Evolutionary conservation across 2,797 vertebrate species (phyloP).

Genomic region (Dallia pectoralis): DNA sequence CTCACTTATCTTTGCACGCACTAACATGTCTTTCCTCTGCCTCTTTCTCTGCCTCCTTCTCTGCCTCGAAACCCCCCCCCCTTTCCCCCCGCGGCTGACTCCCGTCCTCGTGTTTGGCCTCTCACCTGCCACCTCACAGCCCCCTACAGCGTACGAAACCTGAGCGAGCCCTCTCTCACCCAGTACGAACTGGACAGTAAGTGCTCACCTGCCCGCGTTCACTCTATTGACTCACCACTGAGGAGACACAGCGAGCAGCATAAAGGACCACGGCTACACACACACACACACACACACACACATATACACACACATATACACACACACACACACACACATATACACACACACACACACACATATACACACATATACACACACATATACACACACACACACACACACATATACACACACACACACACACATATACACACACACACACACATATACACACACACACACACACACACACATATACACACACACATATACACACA

Average conservation of each 20-base stretch:
- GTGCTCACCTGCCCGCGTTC: slow-evolving; percentile 32
- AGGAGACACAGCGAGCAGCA: neutral
- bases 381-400: slow-evolving; percentile 1
- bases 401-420: too few relatives aligned
- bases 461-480: slow-evolving; percentile 7
- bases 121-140: slow-evolving; percentile 61
- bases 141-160: slow-evolving; percentile 81
- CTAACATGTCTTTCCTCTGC: slow-evolving; percentile 7
- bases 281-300: neutral
- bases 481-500: slow-evolving; percentile 4
- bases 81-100: neutral
- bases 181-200: slow-evolving; percentile 87
- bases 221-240: neutral
- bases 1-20: slow-evolving; percentile 16
- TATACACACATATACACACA: slow-evolving; percentile 3
- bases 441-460: slow-evolving; percentile 4
- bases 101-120: neutral
- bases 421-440: neutral
- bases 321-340: slow-evolving; percentile 5
- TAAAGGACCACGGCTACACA: neutral
- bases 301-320: slow-evolving; percentile 5
- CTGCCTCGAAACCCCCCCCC: fast-evolving
- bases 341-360: neutral
- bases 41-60: neutral
- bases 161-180: slow-evolving; percentile 84